These are phyloP conservation scores for Ellobius talpinus DNA, from an alignment of 2,113 vertebrate species.

Conservation along the genomic window DNA sequence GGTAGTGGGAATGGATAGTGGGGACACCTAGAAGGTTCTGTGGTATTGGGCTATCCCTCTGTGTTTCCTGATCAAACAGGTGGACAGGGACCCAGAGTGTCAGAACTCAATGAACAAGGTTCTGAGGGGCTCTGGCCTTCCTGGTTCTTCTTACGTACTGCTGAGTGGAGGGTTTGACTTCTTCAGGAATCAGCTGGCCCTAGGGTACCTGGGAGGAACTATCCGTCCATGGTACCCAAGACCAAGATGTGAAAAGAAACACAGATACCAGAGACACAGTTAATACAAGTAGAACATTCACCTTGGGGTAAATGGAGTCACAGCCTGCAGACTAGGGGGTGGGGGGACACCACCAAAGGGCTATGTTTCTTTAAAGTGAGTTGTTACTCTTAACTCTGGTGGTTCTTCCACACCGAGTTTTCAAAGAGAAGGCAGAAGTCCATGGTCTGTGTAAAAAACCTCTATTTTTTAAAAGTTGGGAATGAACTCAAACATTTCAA, in stretches of 20 bases:
- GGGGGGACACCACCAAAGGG: neutral
- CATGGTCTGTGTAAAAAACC: neutral
- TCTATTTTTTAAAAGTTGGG: slow-evolving; percentile 43
- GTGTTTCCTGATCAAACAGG: neutral
- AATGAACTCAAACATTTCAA: slow-evolving; percentile 17
- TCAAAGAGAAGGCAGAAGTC: slow-evolving; percentile 15
- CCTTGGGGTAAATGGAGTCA: accelerated
- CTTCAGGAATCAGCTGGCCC: neutral
- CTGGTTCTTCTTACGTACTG: neutral
- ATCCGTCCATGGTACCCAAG: neutral
- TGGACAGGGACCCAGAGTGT: neutral
- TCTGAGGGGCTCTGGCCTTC: neutral
- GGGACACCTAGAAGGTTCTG: neutral
- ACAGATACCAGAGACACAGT: neutral
- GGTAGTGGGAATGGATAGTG: neutral
- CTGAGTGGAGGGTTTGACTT: too few species aligned
- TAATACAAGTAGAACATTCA: neutral
- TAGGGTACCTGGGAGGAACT: neutral
- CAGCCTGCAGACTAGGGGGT: accelerated
- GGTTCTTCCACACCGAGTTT: neutral
- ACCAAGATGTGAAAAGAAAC: neutral
- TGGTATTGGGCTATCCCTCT: neutral
- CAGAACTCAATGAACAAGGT: neutral
- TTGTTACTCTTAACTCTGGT: neutral
- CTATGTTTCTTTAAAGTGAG: neutral